Percentiles rank a stretch among this genome's conserved stretches.
Conservation (phyloP, 2,888 invertebrate genomes). For the Phorcus lineatus region DNA sequence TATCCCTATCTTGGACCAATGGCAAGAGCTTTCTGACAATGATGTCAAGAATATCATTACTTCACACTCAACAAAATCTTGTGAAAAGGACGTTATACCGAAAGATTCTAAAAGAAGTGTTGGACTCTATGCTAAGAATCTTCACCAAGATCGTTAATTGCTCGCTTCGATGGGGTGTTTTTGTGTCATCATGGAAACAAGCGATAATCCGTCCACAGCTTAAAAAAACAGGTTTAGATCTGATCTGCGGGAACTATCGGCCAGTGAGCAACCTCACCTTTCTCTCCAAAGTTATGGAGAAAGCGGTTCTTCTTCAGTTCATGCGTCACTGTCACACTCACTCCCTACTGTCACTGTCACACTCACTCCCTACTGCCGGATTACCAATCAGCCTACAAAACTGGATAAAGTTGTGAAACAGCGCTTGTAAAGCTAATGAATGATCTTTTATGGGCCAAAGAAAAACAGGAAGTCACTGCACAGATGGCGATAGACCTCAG, state of each 20-base stretch:
- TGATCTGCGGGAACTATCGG: neutral
- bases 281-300: too few relatives aligned
- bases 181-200: neutral
- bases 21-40: too few relatives aligned
- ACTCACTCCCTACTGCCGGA: neutral
- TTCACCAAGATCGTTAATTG: neutral
- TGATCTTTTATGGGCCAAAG: neutral
- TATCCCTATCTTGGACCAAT: too few relatives aligned
- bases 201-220: neutral
- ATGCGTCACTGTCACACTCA: neutral
- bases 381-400: neutral
- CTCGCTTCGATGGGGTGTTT: neutral
- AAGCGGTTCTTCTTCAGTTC: neutral
- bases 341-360: conserved; percentile 11
- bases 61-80: too few relatives aligned
- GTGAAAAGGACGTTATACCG: too few relatives aligned
- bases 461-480: conserved; percentile 11
- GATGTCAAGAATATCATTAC: too few relatives aligned
- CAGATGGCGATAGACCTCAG: neutral
- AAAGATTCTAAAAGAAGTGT: too few relatives aligned
- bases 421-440: neutral
- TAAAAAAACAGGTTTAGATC: neutral
- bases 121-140: neutral
- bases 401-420: neutral
- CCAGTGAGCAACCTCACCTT: neutral